Base-by-base conservation (phyloP, 2,888 invertebrate species). In the Cheilosia vernalis region DNA sequence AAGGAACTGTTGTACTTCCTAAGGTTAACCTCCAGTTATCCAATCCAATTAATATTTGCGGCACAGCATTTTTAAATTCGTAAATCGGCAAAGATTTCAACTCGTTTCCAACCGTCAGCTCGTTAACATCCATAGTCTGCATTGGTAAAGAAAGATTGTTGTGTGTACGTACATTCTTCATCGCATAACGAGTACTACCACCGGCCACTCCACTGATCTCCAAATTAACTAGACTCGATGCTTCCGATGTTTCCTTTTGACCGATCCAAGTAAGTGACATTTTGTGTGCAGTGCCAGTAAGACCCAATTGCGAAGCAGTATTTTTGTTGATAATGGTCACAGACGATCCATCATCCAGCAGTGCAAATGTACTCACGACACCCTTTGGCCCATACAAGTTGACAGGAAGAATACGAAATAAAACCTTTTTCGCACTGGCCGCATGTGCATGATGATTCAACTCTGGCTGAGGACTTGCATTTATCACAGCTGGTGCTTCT, bases 371-470 rank as follows among this genome's bases (percentile, higher is more conserved):
- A 19, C 30, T 44, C 15, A 30, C 13, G 0, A 6, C 37, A 21
- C 40, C 53, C 4, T 33, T 30, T 6, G 53, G 42, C 19, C 44
- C 61, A 42, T 61, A 61, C 10, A 72, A 15, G 10, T 42, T 42
- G 10, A 55, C 55, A 17, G 53, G 40, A 4, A 67, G 17, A 55
- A 67, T 19, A 17, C 37, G 44, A n/a, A 72, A 72, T 15, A 72
- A 30, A 17, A 60, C 19, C 17, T 27, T 42, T n/a, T 51, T 61
- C 10, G 53, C 30, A 10, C 33, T 42, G 42, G 55, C 7, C 13
- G 21, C 19, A 17, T 27, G n/a, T 27, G 7, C 53, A 6, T 37
- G 33, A 10, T 37, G 13, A 13, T 49, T 49, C 3, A 27, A 21
- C 2, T 27, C 27, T 15, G 15, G n/a, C n/a, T 27, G 24, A 53